Conservation (phyloP, 1,140 invertebrate species). For the Bemisia tabaci region DNA sequence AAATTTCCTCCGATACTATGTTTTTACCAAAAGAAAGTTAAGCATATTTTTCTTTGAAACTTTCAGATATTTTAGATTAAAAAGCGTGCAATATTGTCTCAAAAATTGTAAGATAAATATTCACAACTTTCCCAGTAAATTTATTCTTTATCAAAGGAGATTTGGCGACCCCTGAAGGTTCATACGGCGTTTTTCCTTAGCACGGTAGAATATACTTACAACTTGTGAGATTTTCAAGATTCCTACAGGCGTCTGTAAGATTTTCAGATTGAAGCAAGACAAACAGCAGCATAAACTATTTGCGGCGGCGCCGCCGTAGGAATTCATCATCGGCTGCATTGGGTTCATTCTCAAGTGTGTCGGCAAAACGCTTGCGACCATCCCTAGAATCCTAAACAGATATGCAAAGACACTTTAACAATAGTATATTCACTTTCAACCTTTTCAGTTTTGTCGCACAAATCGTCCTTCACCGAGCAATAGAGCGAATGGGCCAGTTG, state of each 20-base stretch:
- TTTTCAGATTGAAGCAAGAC: neutral
- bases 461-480: too few relatives aligned
- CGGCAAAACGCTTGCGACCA: neutral
- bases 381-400: neutral
- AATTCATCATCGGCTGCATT: too few relatives aligned
- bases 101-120: neutral
- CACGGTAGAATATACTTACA: conserved; percentile 2
- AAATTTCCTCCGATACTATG: too few relatives aligned
- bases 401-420: neutral
- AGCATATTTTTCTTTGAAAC: neutral
- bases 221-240: neutral
- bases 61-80: neutral
- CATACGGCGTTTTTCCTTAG: too few relatives aligned
- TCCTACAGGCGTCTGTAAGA: neutral
- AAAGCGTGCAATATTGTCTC: neutral
- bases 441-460: too few relatives aligned
- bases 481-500: too few relatives aligned
- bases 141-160: neutral
- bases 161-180: too few relatives aligned
- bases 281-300: neutral
- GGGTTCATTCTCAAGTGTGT: neutral
- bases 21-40: too few relatives aligned
- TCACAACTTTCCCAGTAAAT: neutral
- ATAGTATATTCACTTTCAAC: too few relatives aligned
- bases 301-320: neutral